Percentiles rank a stretch among this genome's conserved stretches.
phyloP scores from a whole-genome alignment of 2,797 vertebrate species.

The Acanthopagrus latus region DNA sequence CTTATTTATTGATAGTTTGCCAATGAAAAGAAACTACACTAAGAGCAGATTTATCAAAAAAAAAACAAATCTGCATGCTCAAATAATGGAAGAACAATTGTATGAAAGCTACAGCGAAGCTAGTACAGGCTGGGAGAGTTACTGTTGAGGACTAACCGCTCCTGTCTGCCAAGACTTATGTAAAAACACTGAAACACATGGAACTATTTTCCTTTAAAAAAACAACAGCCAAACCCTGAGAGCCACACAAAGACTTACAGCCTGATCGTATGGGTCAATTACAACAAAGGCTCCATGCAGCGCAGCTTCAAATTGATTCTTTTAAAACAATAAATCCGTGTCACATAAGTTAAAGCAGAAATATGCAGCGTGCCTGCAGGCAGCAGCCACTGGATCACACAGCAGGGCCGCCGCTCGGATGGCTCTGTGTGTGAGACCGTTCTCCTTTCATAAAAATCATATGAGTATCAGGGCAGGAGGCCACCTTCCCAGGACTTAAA shows the following conservation, averaged over 20 bases:
- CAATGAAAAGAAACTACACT: neutral
- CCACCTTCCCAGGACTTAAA: slow-evolving; percentile 9
- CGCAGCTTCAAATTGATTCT: slow-evolving; percentile 39
- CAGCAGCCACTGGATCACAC: slow-evolving; percentile 9
- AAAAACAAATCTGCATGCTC: too few species aligned
- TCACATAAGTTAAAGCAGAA: slow-evolving; percentile 45
- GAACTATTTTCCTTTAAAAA: slow-evolving; percentile 33
- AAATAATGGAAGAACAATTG: neutral
- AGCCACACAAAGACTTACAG: slow-evolving; percentile 22
- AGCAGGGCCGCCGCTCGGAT: slow-evolving; percentile 18
- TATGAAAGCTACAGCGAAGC: neutral
- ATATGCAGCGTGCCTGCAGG: slow-evolving; percentile 17
- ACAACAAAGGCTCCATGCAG: slow-evolving; percentile 29
- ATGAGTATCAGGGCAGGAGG: slow-evolving; percentile 6
- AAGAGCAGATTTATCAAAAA: neutral
- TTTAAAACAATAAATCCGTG: slow-evolving; percentile 54
- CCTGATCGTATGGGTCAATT: slow-evolving; percentile 22
- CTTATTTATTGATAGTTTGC: neutral
- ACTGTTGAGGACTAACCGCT: slow-evolving; percentile 23
- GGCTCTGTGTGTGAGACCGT: neutral
- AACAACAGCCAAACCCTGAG: slow-evolving; percentile 22
- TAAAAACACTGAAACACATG: slow-evolving; percentile 50
- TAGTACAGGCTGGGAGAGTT: neutral
- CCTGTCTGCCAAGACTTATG: slow-evolving; percentile 24
- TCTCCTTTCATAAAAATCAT: slow-evolving; percentile 31